These are phyloP conservation scores for Limnephilus marmoratus DNA, from an alignment of 2,888 invertebrate species.

Conservation along the genomic window DNA sequence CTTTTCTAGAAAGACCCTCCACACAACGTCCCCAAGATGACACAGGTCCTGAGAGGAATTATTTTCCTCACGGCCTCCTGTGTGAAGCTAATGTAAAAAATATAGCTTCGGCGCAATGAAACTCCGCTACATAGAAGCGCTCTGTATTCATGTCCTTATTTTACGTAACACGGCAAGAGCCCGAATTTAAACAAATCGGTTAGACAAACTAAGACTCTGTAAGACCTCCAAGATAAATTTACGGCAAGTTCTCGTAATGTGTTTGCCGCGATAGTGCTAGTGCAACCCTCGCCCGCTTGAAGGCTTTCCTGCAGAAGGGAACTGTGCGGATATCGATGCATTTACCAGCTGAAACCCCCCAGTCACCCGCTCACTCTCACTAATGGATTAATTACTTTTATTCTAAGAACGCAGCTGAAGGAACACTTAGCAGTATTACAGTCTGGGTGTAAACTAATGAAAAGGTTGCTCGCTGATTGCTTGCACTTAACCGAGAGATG, in stretches of 20 bases:
- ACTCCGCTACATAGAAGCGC: background rate
- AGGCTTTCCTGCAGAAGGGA: background rate
- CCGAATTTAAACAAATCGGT: conserved; percentile 2
- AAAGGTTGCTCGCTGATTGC: conserved; percentile 7
- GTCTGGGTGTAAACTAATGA: conserved; percentile 24
- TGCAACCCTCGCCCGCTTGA: background rate
- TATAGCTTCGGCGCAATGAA: background rate
- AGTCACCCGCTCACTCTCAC: background rate
- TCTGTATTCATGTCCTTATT: background rate
- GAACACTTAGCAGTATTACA: conserved; percentile 26
- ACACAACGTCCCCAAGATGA: too few species aligned
- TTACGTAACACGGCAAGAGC: background rate
- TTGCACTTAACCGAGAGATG: background rate
- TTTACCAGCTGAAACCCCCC: background rate
- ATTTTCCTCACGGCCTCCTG: too few species aligned
- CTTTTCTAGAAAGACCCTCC: too few species aligned
- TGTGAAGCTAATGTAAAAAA: background rate
- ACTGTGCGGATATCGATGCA: conserved; percentile 8
- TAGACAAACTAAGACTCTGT: background rate
- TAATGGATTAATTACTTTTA: conserved; percentile 36
- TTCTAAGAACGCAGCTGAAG: background rate
- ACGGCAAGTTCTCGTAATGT: background rate
- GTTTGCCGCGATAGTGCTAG: background rate
- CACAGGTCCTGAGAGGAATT: too few species aligned
- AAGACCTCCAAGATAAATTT: background rate